These are phyloP conservation scores for Merodon equestris DNA, from an alignment of 2,888 invertebrate species.

Conservation along the genomic window DNA sequence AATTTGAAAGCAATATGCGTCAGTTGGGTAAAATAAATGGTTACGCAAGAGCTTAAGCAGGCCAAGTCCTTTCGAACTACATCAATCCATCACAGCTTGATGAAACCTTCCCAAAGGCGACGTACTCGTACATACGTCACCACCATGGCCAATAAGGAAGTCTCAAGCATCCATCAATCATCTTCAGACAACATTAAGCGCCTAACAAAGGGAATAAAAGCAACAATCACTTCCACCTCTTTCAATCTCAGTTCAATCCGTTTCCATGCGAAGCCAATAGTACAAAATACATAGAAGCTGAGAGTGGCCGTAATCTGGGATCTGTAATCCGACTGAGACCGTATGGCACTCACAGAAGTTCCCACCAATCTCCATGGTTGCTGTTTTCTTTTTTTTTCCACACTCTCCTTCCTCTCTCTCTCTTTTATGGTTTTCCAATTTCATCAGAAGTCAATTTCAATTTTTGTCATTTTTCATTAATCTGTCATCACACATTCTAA, in stretches of 20 bases:
- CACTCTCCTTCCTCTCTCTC: constrained; percentile 10
- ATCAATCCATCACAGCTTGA: constrained; percentile 26
- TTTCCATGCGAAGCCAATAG: constrained; percentile 21
- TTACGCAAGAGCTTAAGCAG: neutral
- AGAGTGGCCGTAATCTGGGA: neutral
- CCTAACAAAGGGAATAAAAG: constrained; percentile 24
- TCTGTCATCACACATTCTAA: constrained; percentile 77
- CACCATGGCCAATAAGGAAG: constrained; percentile 15
- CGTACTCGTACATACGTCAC: neutral
- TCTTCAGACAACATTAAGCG: constrained; percentile 31
- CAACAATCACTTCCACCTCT: constrained; percentile 26
- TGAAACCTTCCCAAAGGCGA: constrained; percentile 1
- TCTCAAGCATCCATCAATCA: constrained; percentile 50
- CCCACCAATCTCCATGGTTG: constrained; percentile 38
- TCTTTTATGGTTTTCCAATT: constrained; percentile 63
- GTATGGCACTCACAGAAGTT: constrained; percentile 39
- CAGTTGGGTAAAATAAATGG: neutral
- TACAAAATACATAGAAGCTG: neutral
- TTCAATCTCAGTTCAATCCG: constrained; percentile 26
- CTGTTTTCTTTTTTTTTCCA: neutral
- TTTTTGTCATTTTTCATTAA: constrained; percentile 74
- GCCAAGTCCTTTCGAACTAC: neutral
- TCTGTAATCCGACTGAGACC: neutral
- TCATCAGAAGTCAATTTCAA: constrained; percentile 63
- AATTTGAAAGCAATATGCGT: neutral